Percentiles rank a stretch among this genome's conserved stretches.
Conservation (phyloP, 2,888 invertebrate species). For the Monopis laevigella region DNA sequence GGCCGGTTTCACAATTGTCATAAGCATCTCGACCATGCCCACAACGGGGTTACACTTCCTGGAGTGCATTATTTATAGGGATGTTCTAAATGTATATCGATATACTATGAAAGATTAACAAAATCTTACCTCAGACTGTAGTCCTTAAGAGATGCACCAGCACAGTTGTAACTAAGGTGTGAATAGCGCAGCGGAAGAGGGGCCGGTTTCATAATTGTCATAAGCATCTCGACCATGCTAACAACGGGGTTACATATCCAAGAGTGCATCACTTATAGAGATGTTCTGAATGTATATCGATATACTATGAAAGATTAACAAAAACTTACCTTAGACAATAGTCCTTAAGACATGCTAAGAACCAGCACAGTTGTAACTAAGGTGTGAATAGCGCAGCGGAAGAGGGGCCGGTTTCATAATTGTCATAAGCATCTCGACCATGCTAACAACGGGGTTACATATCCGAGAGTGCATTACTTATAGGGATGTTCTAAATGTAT, state of each 20-base stretch:
- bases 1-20: conserved; percentile 11
- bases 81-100: not conserved
- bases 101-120: too few relatives aligned
- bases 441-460: conserved; percentile 9
- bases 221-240: conserved; percentile 3
- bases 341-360: conserved; percentile 6
- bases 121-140: too few relatives aligned
- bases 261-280: conserved; percentile 9
- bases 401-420: conserved; percentile 10
- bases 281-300: not conserved
- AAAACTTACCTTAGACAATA: too few relatives aligned
- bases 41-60: conserved; percentile 12
- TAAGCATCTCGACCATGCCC: conserved; percentile 5
- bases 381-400: conserved; percentile 9
- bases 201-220: conserved; percentile 11
- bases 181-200: conserved; percentile 7
- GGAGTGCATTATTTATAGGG: conserved; percentile 10
- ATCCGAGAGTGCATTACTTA: conserved; percentile 10
- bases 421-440: conserved; percentile 9
- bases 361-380: conserved; percentile 5
- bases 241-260: conserved; percentile 11
- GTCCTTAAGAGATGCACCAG: too few relatives aligned
- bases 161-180: conserved; percentile 6
- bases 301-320: too few relatives aligned
- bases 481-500: conserved; percentile 4